Evolutionary conservation across 2,888 invertebrate species (phyloP).

Genomic region (Rotaria socialis): DNA sequence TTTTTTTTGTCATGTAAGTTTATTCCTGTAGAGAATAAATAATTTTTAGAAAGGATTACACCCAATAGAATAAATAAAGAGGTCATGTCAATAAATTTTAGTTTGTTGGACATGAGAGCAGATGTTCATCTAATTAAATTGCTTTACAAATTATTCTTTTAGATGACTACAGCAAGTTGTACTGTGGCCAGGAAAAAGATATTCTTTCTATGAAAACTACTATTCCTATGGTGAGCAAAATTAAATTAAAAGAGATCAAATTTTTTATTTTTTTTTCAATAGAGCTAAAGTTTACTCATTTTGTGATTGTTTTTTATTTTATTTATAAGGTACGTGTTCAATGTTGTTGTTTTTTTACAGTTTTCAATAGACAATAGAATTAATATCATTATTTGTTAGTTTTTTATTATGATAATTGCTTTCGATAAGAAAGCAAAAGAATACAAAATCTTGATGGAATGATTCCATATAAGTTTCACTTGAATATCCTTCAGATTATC

Average conservation of each 20-base stretch:
- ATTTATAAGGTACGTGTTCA: background rate
- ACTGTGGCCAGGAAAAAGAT: no score
- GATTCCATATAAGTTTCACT: no score
- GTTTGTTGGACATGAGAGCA: background rate
- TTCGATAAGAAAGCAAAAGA: no score
- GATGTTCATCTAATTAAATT: background rate
- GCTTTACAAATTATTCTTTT: background rate
- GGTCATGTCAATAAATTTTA: background rate
- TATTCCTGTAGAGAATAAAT: background rate
- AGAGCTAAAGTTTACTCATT: background rate
- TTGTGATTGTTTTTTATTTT: background rate
- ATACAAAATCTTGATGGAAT: no score
- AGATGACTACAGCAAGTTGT: background rate
- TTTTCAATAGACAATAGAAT: background rate
- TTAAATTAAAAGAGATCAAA: no score
- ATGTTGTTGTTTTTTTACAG: background rate
- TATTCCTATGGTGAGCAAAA: no score
- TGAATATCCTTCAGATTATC: no score
- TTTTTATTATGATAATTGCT: no score
- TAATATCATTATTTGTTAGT: background rate
- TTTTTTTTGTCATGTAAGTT: background rate
- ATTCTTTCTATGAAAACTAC: no score
- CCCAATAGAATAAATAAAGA: background rate
- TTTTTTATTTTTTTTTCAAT: background rate
- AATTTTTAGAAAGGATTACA: background rate